A percentile compares a stretch with the other conserved stretches of the same genome.
Evolutionary conservation across 2,113 vertebrate genomes (phyloP).

Genomic region (Rhadina sibilatrix): DNA sequence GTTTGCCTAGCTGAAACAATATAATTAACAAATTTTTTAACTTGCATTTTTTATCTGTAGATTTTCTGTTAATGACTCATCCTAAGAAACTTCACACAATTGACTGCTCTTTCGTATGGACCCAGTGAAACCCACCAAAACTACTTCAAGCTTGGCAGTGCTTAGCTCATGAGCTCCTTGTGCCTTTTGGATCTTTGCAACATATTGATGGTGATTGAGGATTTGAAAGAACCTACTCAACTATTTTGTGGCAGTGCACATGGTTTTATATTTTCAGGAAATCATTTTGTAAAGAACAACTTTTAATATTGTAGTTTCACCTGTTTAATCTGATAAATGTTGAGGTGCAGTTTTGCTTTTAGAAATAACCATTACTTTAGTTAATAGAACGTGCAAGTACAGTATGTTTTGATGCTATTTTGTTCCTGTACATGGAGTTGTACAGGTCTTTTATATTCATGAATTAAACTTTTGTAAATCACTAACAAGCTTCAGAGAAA

Average conservation of each 20-base stretch:
- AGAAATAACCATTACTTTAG: conserved; percentile 70
- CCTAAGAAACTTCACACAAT: conserved; percentile 69
- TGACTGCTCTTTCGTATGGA: conserved; percentile 67
- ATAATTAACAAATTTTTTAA: background rate
- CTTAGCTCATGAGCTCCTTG: conserved; percentile 78
- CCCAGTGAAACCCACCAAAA: conserved; percentile 75
- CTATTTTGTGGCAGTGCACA: conserved; percentile 80
- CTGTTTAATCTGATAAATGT: conserved; percentile 72
- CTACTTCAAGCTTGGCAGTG: conserved; percentile 76
- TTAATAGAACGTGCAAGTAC: conserved; percentile 61
- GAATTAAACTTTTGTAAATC: conserved; percentile 60
- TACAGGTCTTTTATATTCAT: conserved; percentile 67
- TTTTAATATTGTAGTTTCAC: conserved; percentile 80
- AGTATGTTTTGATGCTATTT: conserved; percentile 66
- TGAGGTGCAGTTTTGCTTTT: conserved; percentile 73
- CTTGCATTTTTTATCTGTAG: conserved; percentile 25
- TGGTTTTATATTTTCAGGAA: conserved; percentile 82
- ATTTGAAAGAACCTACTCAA: conserved; percentile 73
- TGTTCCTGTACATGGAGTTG: conserved; percentile 66
- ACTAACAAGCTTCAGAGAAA: conserved; percentile 61
- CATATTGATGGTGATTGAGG: conserved; percentile 64
- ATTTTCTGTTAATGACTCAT: conserved; percentile 77
- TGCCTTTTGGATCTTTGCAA: conserved; percentile 83
- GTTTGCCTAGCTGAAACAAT: background rate
- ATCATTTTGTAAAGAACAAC: conserved; percentile 81